Conservation (phyloP, 2,113 vertebrate species). For the Coracopsis vasa region DNA sequence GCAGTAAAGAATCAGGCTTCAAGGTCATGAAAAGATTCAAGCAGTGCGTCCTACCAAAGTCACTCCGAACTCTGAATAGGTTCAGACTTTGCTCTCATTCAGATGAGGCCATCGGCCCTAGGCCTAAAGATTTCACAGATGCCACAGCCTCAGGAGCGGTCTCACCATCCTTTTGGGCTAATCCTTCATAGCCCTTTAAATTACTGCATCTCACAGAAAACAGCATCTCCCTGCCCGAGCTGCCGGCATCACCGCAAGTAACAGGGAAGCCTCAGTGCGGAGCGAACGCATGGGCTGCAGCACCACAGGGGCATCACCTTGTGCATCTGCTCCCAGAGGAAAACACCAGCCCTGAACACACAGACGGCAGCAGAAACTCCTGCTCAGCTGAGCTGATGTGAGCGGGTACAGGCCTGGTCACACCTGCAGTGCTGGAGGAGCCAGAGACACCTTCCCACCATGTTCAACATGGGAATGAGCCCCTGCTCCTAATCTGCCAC, state of each 20-base stretch:
- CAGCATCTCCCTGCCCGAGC: fast-evolving
- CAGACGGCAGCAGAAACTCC: too few species aligned
- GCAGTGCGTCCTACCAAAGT: neutral
- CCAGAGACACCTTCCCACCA: neutral
- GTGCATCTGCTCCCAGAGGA: neutral
- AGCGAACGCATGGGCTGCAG: fast-evolving
- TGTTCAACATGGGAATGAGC: fast-evolving
- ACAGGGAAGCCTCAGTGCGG: neutral
- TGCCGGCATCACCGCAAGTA: fast-evolving
- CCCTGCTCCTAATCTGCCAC: neutral
- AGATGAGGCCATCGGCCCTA: neutral
- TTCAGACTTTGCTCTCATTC: neutral
- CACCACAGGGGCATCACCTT: neutral
- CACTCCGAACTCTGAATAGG: neutral
- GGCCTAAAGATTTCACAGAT: too few species aligned
- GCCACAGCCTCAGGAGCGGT: neutral
- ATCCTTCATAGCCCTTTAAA: neutral
- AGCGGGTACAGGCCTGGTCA: too few species aligned
- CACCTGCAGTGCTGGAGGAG: neutral
- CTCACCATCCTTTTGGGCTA: neutral
- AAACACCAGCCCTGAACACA: neutral
- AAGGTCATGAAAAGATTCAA: neutral
- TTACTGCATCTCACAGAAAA: neutral
- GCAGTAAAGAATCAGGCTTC: neutral
- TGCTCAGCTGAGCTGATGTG: fast-evolving